These are phyloP conservation scores for Cynoglossus semilaevis DNA, from an alignment of 2,113 vertebrate species.

Conservation along the genomic window DNA sequence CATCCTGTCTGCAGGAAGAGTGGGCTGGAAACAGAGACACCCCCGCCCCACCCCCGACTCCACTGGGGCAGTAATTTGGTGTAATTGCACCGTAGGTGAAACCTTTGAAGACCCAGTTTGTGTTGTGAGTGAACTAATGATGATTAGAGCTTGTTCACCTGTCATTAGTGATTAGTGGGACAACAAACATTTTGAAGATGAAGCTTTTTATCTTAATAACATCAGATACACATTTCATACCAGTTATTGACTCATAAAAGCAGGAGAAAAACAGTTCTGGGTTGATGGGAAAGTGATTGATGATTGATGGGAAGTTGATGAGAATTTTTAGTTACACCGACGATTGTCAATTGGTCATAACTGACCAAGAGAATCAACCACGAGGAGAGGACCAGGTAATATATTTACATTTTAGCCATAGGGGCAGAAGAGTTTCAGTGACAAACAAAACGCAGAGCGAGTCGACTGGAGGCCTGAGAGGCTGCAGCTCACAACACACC, in stretches of 20 bases:
- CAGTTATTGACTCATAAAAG: too few relatives aligned
- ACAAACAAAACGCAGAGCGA: conserved; percentile 39
- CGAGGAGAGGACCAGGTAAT: conserved; percentile 7
- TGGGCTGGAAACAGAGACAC: conserved; percentile 10
- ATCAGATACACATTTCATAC: too few relatives aligned
- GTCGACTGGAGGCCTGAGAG: conserved; percentile 41
- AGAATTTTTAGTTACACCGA: neutral
- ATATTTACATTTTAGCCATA: conserved; percentile 41
- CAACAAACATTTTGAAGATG: conserved; percentile 78
- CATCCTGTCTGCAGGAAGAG: conserved; percentile 42
- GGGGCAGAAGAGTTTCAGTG: conserved; percentile 21
- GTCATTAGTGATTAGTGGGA: conserved; percentile 79
- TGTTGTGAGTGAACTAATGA: conserved; percentile 72
- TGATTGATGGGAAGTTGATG: neutral
- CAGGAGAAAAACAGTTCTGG: too few relatives aligned
- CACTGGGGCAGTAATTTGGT: conserved; percentile 62
- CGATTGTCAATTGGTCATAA: neutral
- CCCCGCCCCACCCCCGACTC: conserved; percentile 26
- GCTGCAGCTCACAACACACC: conserved; percentile 63
- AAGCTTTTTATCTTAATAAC: conserved; percentile 45
- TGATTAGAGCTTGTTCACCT: conserved; percentile 78
- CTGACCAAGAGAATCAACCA: neutral
- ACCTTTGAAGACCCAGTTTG: conserved; percentile 80
- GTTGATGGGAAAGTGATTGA: too few relatives aligned
- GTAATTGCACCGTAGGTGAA: conserved; percentile 77